These are phyloP conservation scores for Eremobia ochroleuca DNA, from an alignment of 2,888 invertebrate genomes.

Conservation along the genomic window DNA sequence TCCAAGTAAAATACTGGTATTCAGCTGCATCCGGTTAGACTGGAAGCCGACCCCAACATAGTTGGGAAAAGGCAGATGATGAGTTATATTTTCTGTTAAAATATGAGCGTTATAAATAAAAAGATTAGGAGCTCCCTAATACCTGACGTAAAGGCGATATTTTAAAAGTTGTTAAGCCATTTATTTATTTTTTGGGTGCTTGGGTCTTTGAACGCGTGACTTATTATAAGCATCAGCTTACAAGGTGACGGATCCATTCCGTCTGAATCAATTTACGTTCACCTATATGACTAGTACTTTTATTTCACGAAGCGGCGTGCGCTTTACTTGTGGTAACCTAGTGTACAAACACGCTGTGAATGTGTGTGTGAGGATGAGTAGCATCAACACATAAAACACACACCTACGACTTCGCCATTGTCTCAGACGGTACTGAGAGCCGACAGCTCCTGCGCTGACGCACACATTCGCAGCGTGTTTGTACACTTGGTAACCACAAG, in stretches of 20 bases:
- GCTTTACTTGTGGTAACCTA: neutral
- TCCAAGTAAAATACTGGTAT: neutral
- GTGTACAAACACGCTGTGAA: neutral
- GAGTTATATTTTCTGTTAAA: constrained; percentile 46
- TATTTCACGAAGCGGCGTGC: neutral
- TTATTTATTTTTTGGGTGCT: constrained; percentile 50
- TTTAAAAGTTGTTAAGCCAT: constrained; percentile 40
- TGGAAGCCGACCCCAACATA: neutral
- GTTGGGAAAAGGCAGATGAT: neutral
- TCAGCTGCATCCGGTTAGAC: neutral
- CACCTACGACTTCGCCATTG: neutral
- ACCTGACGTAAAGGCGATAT: constrained; percentile 54
- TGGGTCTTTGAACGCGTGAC: constrained; percentile 41
- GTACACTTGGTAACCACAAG: neutral
- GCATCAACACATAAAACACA: neutral
- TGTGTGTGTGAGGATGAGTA: neutral
- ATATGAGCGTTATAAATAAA: constrained; percentile 59
- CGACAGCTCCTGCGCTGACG: neutral
- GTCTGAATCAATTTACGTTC: constrained; percentile 80
- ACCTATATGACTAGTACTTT: constrained; percentile 59
- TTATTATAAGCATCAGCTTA: constrained; percentile 71
- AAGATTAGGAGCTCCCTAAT: constrained; percentile 43
- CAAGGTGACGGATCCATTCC: constrained; percentile 72
- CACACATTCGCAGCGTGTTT: neutral
- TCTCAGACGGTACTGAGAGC: neutral